Percentiles rank a stretch among this genome's conserved stretches.
Conservation (phyloP, 2,113 vertebrate genomes). For the Canis aureus region DNA sequence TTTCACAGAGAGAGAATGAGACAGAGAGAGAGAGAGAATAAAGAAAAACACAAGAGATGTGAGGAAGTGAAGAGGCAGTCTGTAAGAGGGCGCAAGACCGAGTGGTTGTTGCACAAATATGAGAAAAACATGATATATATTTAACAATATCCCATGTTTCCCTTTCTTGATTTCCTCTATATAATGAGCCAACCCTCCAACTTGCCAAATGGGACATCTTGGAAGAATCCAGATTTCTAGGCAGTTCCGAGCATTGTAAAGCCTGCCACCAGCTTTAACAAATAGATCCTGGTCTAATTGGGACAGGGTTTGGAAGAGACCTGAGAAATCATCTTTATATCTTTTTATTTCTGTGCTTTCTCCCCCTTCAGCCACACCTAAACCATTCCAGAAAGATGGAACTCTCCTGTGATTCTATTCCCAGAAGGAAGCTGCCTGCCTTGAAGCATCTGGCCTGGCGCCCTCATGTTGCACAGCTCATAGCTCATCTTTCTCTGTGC, state of each 20-base stretch:
- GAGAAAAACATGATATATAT: background rate
- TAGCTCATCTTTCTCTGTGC: slow-evolving; percentile 78
- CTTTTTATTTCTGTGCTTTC: background rate
- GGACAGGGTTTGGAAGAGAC: background rate
- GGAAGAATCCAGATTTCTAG: slow-evolving; percentile 30
- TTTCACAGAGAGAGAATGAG: background rate
- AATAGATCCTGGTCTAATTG: background rate
- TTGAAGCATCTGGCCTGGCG: slow-evolving; percentile 72
- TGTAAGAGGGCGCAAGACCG: background rate
- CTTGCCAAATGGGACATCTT: background rate
- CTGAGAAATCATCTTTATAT: background rate
- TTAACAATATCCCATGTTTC: background rate
- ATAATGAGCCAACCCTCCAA: background rate
- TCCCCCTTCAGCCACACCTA: slow-evolving; percentile 27
- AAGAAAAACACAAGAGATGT: background rate
- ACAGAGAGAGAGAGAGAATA: background rate
- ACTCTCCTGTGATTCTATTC: slow-evolving; percentile 10
- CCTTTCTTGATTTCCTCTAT: background rate
- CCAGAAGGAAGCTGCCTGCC: slow-evolving; percentile 65
- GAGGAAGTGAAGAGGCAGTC: background rate
- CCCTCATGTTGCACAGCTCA: slow-evolving; percentile 78
- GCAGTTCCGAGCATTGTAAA: background rate
- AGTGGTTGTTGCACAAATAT: background rate
- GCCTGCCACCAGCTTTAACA: background rate
- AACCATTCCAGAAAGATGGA: slow-evolving; percentile 59